A percentile compares a stretch with the other conserved stretches of the same genome.
phyloP scores from a whole-genome alignment of 1,140 invertebrate genomes.

The Diplogasteroides magnus region DNA sequence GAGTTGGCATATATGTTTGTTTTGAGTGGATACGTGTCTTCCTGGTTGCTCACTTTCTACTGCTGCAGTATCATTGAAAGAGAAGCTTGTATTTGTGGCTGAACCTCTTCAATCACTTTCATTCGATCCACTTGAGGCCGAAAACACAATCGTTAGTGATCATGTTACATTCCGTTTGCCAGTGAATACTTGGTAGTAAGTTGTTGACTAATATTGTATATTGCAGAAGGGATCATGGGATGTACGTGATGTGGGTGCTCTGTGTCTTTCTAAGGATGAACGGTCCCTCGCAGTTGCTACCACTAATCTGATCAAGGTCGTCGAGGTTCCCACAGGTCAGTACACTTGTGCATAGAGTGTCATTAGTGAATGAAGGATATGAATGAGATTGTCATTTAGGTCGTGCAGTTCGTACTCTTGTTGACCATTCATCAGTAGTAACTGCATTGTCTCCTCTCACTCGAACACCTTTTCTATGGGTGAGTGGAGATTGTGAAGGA shows the following conservation, averaged over 20 bases:
- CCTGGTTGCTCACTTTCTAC: too few species aligned
- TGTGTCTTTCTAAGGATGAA: background rate
- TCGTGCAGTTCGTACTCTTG: background rate
- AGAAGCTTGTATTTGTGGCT: too few species aligned
- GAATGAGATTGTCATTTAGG: background rate
- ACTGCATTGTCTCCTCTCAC: background rate
- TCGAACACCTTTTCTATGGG: background rate
- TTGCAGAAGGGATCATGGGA: background rate
- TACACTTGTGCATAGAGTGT: background rate
- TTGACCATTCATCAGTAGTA: background rate
- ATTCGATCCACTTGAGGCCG: too few species aligned
- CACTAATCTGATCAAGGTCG: background rate
- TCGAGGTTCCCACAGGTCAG: background rate
- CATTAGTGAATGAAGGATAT: background rate
- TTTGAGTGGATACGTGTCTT: too few species aligned
- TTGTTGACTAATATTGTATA: background rate
- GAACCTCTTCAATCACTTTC: too few species aligned
- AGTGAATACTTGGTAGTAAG: too few species aligned
- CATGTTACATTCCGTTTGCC: too few species aligned
- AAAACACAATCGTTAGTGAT: too few species aligned
- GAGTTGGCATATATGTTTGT: too few species aligned
- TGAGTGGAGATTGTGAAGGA: background rate
- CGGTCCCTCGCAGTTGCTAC: background rate
- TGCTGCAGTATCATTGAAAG: too few species aligned
- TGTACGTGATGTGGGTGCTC: background rate